Evolutionary conservation across 1,140 invertebrate species (phyloP).

Genomic region (Periplaneta americana): DNA sequence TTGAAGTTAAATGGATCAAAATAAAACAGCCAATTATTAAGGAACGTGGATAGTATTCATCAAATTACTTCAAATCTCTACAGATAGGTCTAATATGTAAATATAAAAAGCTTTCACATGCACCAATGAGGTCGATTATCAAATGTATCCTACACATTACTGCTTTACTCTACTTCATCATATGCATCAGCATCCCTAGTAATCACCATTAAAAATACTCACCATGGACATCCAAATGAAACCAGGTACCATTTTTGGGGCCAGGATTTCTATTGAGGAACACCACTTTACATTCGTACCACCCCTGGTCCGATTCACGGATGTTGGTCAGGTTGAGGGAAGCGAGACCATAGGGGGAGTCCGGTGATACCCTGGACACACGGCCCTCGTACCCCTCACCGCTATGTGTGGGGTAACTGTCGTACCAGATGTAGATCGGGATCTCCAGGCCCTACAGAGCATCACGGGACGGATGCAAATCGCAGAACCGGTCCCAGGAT

Average conservation of each 20-base stretch:
- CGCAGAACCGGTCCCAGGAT: constrained; percentile 1
- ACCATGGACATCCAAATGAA: constrained; percentile 92
- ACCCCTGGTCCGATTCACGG: constrained; percentile 87
- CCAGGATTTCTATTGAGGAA: constrained; percentile 89
- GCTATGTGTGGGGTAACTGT: constrained; percentile 91
- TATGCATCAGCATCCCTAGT: not conserved
- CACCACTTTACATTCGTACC: constrained; percentile 96
- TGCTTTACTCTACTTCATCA: too few species aligned
- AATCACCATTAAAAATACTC: constrained; percentile 29
- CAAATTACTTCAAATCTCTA: not conserved
- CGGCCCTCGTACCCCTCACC: constrained; percentile 87
- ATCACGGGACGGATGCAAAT: not conserved
- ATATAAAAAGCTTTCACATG: not conserved
- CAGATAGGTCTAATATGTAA: not conserved
- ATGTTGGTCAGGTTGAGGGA: constrained; percentile 93
- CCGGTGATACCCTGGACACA: constrained; percentile 78
- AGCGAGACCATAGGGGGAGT: constrained; percentile 81
- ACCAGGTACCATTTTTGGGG: constrained; percentile 87
- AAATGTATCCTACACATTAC: not conserved
- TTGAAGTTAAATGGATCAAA: too few species aligned
- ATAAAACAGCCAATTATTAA: too few species aligned
- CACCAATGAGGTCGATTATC: not conserved
- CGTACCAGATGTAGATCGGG: constrained; percentile 96
- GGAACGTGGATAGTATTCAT: too few species aligned
- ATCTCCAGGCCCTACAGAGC: constrained; percentile 77